Base-by-base conservation (phyloP, 2,113 vertebrate genomes). In the Henicopernis longicauda region DNA sequence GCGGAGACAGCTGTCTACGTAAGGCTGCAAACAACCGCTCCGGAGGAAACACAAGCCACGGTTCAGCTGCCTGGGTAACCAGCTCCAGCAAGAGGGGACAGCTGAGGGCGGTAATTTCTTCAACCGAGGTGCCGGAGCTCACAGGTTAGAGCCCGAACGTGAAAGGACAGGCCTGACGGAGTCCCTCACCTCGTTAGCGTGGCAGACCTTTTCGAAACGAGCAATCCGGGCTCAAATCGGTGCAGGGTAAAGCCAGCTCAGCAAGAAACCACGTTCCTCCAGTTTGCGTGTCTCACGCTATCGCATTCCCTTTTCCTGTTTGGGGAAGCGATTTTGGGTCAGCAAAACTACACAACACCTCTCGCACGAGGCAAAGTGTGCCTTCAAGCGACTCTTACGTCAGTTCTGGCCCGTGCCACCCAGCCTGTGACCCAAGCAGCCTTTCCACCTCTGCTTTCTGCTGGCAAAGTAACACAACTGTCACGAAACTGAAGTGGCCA, bases 301-400 rank as follows among this genome's bases (percentile, higher is more conserved):
- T 23, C 6, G 0, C 26, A 10, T 36, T 54, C 61, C 71, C 67
- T 67, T 36, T 57, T 21, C 34, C 72, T 44, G 15, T 21, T 25
- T 21, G 45, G 36, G 49, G 44, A 88, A 76, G 52, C 2, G 9
- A 65, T 40, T 87, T 80, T 25, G 65, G 57, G 57, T 50, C 52
- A 55, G 32, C 58, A 84, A 70, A 81, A 50, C 45, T 9, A 71
- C 0, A 29, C 36, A 38, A 65, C 27, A 12, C 12, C 31, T 63
- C 72, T 66, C 11, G 25, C 20, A 19, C 3, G 27, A 55, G 25
- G 32, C 23, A 42, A 67, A 67, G 15, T 0, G 3, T 7, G 11
- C 34, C 49, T 44, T 44, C 36, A 6, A 9, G 50, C 0, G 2
- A 42, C 17, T n/a, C 79, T 16, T 34, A 7, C 0, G 8, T 9